Base-by-base conservation (phyloP, 2,797 vertebrate genomes). In the Xiphorhynchus erythropygius region DNA sequence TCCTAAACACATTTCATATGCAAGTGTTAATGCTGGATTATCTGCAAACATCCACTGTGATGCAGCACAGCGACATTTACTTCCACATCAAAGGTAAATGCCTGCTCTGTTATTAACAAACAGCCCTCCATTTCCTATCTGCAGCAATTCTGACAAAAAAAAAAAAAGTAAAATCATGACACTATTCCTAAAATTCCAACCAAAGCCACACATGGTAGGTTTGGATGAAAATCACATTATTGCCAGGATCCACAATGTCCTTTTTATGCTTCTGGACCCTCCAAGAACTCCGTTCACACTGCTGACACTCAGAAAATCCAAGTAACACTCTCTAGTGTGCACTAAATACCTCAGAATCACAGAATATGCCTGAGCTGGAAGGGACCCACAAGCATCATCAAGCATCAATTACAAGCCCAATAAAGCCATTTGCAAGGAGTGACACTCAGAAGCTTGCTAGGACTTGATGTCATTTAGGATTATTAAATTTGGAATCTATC, bases 401-500 rank as follows among this genome's bases (percentile, higher is more conserved):
- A 50, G 59, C 80, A 89, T 56, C 65, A 84, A 18, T 69, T 75
- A 84, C 80, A 65, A 92, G 67, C 49, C 81, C 32, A 91, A 89
- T 65, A 79, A 94, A 89, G 50, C 67, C 37, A 69, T 89, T 57
- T 92, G 41, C 91, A 90, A 87, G 70, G 68, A 32, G 41, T 52
- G 56, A 80, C 33, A 41, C 71, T 28, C 85, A 90, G 81, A 85
- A 93, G 33, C 63, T 89, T 73, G 63, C 82, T 83, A 89, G 69
- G 70, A 85, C 83, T 56, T 60, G 46, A 47, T 80, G 82, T 62
- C 83, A 84, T 89, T 94, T 65, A 57, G 37, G 44, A 67, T 70
- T 88, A 94, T 46, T 89, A 71, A 64, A 87, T 94, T 78, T 91
- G 90, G 84, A 90, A 94, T 89, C 76, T 81, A 52, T 59, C 76